Percentiles rank a stretch among this genome's conserved stretches.
Evolutionary conservation across 2,797 vertebrate genomes (phyloP).

Genomic region (Trematomus bernacchii): DNA sequence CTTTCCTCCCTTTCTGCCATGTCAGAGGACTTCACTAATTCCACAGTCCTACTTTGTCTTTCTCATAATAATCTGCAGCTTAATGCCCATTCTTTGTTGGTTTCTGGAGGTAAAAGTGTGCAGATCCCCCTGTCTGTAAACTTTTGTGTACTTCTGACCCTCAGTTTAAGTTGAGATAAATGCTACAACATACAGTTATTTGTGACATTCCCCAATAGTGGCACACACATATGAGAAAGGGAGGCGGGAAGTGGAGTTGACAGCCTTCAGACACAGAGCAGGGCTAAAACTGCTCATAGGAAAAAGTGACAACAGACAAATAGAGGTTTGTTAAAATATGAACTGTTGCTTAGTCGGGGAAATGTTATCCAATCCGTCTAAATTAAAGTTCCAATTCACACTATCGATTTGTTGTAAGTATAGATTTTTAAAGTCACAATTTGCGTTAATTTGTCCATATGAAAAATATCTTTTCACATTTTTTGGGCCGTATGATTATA

Average conservation of each 20-base stretch:
- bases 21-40: slow-evolving; percentile 36
- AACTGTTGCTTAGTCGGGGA: no score
- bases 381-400: no score
- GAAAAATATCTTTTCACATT: no score
- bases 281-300: no score
- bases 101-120: background rate
- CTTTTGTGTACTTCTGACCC: background rate
- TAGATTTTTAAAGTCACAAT: no score
- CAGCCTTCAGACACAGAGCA: background rate
- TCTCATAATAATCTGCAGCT: slow-evolving; percentile 35
- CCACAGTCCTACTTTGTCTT: slow-evolving; percentile 6
- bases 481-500: no score
- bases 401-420: no score
- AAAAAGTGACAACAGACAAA: no score
- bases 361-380: no score
- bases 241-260: background rate
- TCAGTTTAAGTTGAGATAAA: background rate
- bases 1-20: slow-evolving; percentile 35
- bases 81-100: slow-evolving; percentile 16
- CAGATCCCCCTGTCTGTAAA: background rate
- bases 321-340: no score
- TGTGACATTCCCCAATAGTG: background rate
- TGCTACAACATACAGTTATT: background rate
- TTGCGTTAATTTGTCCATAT: no score
- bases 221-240: background rate